These are phyloP conservation scores for Mylabris sibirica DNA, from an alignment of 2,888 invertebrate genomes.

Conservation along the genomic window DNA sequence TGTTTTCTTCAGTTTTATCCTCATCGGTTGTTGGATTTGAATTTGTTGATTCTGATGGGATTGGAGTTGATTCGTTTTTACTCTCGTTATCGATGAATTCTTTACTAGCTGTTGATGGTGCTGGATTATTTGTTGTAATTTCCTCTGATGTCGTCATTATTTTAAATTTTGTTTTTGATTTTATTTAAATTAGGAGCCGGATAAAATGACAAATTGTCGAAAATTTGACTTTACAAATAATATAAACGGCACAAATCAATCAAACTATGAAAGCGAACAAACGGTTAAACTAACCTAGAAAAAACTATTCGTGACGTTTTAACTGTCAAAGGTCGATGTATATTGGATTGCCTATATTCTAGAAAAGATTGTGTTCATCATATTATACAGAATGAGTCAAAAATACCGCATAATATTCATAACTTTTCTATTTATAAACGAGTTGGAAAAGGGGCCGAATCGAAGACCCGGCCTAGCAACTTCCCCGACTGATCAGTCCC, in stretches of 20 bases:
- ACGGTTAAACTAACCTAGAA: not conserved
- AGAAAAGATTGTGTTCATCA: too few species aligned
- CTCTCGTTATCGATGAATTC: not conserved
- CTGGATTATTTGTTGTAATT: not conserved
- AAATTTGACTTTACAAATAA: not conserved
- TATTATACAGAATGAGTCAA: too few species aligned
- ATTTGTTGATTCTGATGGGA: not conserved
- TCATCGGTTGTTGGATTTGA: not conserved
- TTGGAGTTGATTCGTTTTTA: not conserved
- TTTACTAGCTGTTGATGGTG: not conserved
- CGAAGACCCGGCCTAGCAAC: too few species aligned
- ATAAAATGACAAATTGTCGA: not conserved
- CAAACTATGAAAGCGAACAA: not conserved
- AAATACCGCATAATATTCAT: too few species aligned
- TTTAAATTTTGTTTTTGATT: not conserved
- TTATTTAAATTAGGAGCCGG: not conserved
- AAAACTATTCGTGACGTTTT: not conserved
- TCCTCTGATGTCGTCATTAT: constrained; percentile 4
- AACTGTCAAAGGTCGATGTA: not conserved
- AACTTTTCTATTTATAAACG: too few species aligned
- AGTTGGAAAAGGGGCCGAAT: too few species aligned
- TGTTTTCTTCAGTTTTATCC: constrained; percentile 11
- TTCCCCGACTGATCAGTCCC: too few species aligned
- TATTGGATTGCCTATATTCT: not conserved
- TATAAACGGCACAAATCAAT: not conserved